Base-by-base conservation (phyloP, 2,888 invertebrate species). In the Chironomus riparius region DNA sequence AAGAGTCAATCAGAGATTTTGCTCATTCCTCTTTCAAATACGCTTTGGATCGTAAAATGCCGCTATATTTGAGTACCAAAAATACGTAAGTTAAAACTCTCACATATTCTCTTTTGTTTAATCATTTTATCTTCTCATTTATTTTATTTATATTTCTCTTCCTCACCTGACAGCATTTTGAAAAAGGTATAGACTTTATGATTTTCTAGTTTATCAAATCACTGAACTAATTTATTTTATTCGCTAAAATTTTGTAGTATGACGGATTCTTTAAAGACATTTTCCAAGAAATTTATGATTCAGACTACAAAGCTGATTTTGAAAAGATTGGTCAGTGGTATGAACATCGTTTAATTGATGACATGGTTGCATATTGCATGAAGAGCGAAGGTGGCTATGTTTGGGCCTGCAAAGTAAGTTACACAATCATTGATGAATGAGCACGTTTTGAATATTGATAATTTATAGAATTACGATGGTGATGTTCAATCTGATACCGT, bases 401-500 rank as follows among this genome's bases (percentile, higher is more conserved):
- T 0, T 99, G 98, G 98, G 97, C 98, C 7, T 99, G 98, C 85
- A 99, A 99, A 84, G 38, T 38, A 38, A 38, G 38, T 38, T 28
- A 28, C 28, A 5, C 6, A 28, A 28, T 24, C 28, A 1, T 28
- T 5, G 5, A 28, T 24, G 24, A 24, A 4, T 28, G 4, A 28
- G 28, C 1, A 5, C 2, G 24, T 24, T 24, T 5, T 28, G 1
- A 28, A 28, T 28, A 5, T 4, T 28, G 28, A 5, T 38, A 1
- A 38, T 38, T 3, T 38, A 38, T 10, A 38, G 38, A 99, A 99
- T 85, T 99, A 99, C 83, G 98, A 99, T 82, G 98, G 98, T 62
- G 98, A 99, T 85, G 98, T 99, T 0, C 98, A 99, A 84, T 97
- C 97, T 0, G 98, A 99, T 84, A 94, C 97, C 0, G 95, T 99